phyloP scores from a whole-genome alignment of 2,113 vertebrate genomes.

The Mixornis gularis region DNA sequence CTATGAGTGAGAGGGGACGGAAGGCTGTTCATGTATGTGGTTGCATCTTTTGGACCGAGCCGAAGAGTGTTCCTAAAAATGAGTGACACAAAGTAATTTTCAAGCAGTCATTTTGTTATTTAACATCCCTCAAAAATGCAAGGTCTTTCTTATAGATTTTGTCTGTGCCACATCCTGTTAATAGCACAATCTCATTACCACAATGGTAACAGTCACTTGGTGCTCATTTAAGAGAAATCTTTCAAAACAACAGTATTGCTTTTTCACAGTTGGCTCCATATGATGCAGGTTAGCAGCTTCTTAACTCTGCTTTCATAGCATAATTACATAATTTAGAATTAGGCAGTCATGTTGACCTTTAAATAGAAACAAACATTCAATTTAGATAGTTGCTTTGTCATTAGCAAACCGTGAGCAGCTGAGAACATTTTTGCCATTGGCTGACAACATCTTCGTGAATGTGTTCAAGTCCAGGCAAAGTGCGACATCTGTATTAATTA shows the following conservation, averaged over 20 bases:
- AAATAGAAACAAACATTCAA: conserved; percentile 39
- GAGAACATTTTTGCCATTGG: neutral
- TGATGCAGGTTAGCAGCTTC: conserved; percentile 34
- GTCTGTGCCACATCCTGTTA: conserved; percentile 59
- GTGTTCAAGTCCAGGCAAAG: neutral
- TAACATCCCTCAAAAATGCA: conserved; percentile 39
- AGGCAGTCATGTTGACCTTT: conserved; percentile 33
- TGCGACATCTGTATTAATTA: neutral
- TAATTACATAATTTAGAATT: conserved; percentile 52
- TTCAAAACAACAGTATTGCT: conserved; percentile 35
- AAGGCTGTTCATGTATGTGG: neutral
- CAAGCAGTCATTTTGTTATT: conserved; percentile 31
- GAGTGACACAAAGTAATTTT: neutral
- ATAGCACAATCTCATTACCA: conserved; percentile 50
- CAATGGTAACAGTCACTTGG: conserved; percentile 34
- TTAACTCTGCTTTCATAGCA: conserved; percentile 38
- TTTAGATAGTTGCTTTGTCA: conserved; percentile 33
- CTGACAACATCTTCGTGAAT: neutral
- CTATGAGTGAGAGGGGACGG: rapidly evolving
- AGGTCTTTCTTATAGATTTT: conserved; percentile 33
- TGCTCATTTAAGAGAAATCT: conserved; percentile 48
- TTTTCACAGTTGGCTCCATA: conserved; percentile 16
- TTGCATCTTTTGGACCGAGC: neutral
- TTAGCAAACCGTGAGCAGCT: neutral
- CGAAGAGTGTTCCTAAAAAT: neutral